Percentiles rank a stretch among this genome's conserved stretches.
Conservation (phyloP, 2,888 invertebrate species). For the Watsonalla cultraria region DNA sequence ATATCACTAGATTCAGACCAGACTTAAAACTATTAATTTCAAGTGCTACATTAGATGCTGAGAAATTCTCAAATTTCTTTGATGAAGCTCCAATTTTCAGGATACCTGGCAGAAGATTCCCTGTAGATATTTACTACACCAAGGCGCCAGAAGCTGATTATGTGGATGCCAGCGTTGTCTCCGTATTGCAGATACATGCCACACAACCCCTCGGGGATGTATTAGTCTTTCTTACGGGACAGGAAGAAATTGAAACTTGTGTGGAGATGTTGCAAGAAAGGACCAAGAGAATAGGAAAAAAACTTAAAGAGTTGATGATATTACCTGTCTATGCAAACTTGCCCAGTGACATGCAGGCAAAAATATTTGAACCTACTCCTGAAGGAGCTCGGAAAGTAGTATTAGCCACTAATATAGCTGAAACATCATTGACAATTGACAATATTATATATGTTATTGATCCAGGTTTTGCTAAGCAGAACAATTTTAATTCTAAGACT, state of each 20-base stretch:
- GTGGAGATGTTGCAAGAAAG: constrained; percentile 94
- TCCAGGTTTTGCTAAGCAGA: constrained; percentile 99
- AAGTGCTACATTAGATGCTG: constrained; percentile 98
- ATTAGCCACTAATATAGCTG: constrained; percentile 98
- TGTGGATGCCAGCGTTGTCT: constrained; percentile 98
- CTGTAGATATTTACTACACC: constrained; percentile 99
- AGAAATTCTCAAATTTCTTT: constrained; percentile 98
- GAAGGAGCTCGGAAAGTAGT: constrained; percentile 97
- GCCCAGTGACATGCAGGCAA: constrained; percentile 99
- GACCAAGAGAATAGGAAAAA: constrained; percentile 93
- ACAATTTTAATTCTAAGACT: constrained; percentile 97
- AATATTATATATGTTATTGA: constrained; percentile 99
- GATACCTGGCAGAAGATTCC: constrained; percentile 98
- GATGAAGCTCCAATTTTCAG: constrained; percentile 98
- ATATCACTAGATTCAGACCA: constrained; percentile 94
- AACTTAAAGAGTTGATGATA: constrained; percentile 94
- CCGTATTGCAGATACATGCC: constrained; percentile 98
- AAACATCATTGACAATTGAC: constrained; percentile 99
- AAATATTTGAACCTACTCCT: constrained; percentile 99
- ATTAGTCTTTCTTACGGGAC: constrained; percentile 96
- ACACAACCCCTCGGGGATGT: constrained; percentile 98
- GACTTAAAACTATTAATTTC: constrained; percentile 98
- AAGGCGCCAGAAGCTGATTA: constrained; percentile 99
- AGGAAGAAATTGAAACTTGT: constrained; percentile 94
- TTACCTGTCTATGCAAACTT: constrained; percentile 98